Conservation (phyloP, 1,140 invertebrate genomes). For the Polypedilum pembai region DNA sequence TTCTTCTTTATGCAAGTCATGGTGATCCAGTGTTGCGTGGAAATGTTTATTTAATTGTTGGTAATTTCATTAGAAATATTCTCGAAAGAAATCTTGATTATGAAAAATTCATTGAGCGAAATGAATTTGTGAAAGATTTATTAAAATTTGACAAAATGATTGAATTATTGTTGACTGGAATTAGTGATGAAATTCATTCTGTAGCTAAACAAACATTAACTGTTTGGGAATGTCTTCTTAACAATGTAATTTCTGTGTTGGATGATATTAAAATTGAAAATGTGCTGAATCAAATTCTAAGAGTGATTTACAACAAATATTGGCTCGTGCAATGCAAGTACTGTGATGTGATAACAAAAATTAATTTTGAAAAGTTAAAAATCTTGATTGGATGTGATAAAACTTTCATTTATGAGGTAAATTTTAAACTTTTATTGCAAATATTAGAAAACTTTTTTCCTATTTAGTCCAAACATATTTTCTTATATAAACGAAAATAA, state of each 20-base stretch:
- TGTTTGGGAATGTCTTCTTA: constrained; percentile 43
- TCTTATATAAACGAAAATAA: too few species aligned
- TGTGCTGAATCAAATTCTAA: constrained; percentile 41
- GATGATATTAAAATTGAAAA: constrained; percentile 31
- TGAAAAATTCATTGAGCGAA: constrained; percentile 39
- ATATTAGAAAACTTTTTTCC: too few species aligned
- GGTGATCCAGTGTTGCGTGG: constrained; percentile 73
- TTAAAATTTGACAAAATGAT: constrained; percentile 30
- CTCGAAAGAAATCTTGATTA: constrained; percentile 47
- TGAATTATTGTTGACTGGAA: constrained; percentile 46
- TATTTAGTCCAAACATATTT: too few species aligned
- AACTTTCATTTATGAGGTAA: constrained; percentile 43
- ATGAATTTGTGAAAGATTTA: constrained; percentile 43
- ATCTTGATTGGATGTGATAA: constrained; percentile 39
- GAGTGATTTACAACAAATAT: constrained; percentile 44
- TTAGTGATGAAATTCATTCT: constrained; percentile 52
- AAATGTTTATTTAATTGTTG: constrained; percentile 54
- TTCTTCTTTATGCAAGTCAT: constrained; percentile 61
- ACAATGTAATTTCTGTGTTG: constrained; percentile 32
- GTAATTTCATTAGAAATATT: constrained; percentile 52
- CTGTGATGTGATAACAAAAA: constrained; percentile 43
- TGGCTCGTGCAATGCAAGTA: constrained; percentile 45
- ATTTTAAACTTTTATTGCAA: too few species aligned
- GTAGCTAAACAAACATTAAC: constrained; percentile 44
- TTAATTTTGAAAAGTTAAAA: constrained; percentile 41